Base-by-base conservation (phyloP, 2,888 invertebrate genomes). In the Liposcelis brunnea region DNA sequence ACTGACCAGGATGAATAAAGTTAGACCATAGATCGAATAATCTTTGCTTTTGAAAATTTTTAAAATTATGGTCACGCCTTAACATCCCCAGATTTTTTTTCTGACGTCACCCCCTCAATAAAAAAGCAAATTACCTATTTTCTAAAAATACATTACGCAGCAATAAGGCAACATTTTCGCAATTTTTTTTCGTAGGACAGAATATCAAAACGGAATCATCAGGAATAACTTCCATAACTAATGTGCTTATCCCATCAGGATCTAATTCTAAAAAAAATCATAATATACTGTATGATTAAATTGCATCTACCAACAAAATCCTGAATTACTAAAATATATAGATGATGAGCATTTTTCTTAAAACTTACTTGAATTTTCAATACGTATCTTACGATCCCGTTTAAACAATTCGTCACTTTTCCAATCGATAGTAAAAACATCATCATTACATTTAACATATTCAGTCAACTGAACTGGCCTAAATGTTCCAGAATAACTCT, bases 121-220 rank as follows among this genome's bases (percentile, higher is more conserved):
- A n/a, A n/a, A n/a, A n/a, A n/a, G n/a, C n/a, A n/a, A n/a, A n/a
- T n/a, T n/a, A n/a, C n/a, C n/a, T n/a, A n/a, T n/a, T n/a, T n/a
- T n/a, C n/a, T n/a, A 64, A 64, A 47, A 77, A 64, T 51, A 81
- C 63, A 57, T 74, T 74, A 54, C 80, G 77, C 10, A 94, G 64
- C 14, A 91, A 64, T 16, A 72, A 56, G 0, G 89, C 84, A 2
- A 94, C 85, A 63, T 86, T 93, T 65, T 94, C 90, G 58, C 90
- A 90, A 63, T 87, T 91, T 55, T 80, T 77, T 57, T 90, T 86
- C 2, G 87, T 81, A n/a, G 91, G 74, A 60, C 94, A 95, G 70
- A 95, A 95, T 36, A 95, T 74, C 1, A 95, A 71, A 56, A 86
- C 87, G 0, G 86, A 83, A 54, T 75, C 74, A 14, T 71, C 61